Evolutionary conservation across 2,888 invertebrate species (phyloP), one percentile per base, ranked within the genome.

Genomic region (Chrysolina americana): DNA sequence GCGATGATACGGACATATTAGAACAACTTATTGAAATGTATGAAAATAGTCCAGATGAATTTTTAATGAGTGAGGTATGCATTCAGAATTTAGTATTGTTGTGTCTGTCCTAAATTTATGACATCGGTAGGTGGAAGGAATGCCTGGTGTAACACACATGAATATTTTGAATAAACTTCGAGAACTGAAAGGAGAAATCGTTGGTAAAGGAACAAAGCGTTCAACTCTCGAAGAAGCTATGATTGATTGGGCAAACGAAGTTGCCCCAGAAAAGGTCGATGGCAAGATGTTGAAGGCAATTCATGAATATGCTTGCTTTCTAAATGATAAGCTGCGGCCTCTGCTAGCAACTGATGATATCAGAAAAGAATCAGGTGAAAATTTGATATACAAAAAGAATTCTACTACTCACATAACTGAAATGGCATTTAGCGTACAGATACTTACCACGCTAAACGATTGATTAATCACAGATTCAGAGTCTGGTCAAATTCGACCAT

Each of bases 221-320:
- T 63, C 78, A 1, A 70, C 76, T 50, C 69, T 86, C 59, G 85
- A 85, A 73, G 70, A 83, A 23, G 76, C 81, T 17, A 78, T 86
- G 78, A 76, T 82, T 8, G 81, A 83, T 9, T 86, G 86, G 86
- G 84, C 84, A 0, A 74, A 74, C 53, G 76, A 74, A 41, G 83
- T 83, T 68, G 81, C 83, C 11, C 85, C 84, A 1, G 82, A 85
- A 2, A 75, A 82, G 28, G 81, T 86, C 0, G 79, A 84, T 70
- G 79, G 82, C 11, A 73, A 77, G 19, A 68, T 85, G 8, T 65
- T 82, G n/a, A 76, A 81, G 11, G 83, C 83, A 73, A 86, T 86
- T 23, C 82, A 83, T 23, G 79, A 83, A 70, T 81, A 81, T n/a
- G 81, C 85, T 0, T 74, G 73, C 10, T 56, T 83, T 23, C 62